phyloP scores from a whole-genome alignment of 2,113 vertebrate species.

The Oryzias melastigma region DNA sequence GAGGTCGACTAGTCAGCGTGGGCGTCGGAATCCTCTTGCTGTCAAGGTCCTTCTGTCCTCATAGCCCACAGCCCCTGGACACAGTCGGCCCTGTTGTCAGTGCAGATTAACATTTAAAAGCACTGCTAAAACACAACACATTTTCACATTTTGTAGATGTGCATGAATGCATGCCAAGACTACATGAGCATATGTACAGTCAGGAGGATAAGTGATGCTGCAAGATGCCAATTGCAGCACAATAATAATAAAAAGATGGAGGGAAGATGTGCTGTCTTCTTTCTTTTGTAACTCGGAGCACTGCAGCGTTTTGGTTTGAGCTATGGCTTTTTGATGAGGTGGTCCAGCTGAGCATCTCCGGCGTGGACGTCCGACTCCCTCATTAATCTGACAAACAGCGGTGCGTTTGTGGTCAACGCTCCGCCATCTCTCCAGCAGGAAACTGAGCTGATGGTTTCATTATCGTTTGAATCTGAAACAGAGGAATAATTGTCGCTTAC shows the following conservation, averaged over 20 bases:
- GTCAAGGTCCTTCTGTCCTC: conserved; percentile 73
- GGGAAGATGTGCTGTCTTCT: conserved; percentile 5
- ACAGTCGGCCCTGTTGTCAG: conserved; percentile 68
- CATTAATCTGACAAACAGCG: conserved; percentile 51
- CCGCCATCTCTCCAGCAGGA: conserved; percentile 16
- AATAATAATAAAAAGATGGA: neutral
- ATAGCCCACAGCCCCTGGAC: conserved; percentile 52
- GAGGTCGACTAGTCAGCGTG: conserved; percentile 32
- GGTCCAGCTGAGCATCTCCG: conserved; percentile 37
- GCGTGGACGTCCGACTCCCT: conserved; percentile 30
- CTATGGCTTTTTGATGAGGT: conserved; percentile 41
- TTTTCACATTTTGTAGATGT: conserved; percentile 4
- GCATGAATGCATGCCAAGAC: neutral
- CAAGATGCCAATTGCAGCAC: neutral
- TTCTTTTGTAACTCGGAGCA: conserved; percentile 28
- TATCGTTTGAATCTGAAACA: conserved; percentile 24
- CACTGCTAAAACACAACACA: conserved; percentile 17
- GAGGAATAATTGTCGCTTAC: conserved; percentile 33
- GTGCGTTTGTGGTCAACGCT: conserved; percentile 43
- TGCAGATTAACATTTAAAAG: conserved; percentile 64
- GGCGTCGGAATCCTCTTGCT: conserved; percentile 47
- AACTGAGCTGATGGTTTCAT: conserved; percentile 37
- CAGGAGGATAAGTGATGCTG: neutral
- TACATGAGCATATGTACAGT: neutral
- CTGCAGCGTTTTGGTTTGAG: conserved; percentile 28